phyloP scores from a whole-genome alignment of 2,797 vertebrate species.

The Labroides dimidiatus region DNA sequence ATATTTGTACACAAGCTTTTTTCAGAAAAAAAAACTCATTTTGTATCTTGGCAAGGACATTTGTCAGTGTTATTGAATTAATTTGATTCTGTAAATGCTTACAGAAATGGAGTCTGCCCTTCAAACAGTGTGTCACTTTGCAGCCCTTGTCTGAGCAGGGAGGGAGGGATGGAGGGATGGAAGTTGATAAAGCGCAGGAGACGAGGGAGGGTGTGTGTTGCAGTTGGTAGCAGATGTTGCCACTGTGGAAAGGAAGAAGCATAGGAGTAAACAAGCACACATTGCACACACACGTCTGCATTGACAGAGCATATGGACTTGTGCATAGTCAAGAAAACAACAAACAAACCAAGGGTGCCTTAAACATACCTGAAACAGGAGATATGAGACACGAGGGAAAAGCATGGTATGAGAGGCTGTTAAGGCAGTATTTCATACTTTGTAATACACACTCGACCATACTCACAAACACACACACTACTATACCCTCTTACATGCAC shows the following conservation, averaged over 20 bases:
- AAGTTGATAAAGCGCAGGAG: neutral
- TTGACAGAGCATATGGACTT: conserved; percentile 45
- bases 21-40: conserved; percentile 54
- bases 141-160: conserved; percentile 61
- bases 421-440: too few species aligned
- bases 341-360: conserved; percentile 1
- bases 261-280: conserved; percentile 47
- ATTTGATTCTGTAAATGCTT: conserved; percentile 61
- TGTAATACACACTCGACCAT: too few species aligned
- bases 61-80: conserved; percentile 70
- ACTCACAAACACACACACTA: too few species aligned
- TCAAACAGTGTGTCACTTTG: conserved; percentile 63
- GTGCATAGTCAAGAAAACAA: conserved; percentile 10
- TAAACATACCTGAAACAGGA: neutral
- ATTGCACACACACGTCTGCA: conserved; percentile 26
- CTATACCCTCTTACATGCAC: too few species aligned
- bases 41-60: conserved; percentile 66
- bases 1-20: neutral
- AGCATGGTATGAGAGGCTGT: too few species aligned
- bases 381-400: neutral
- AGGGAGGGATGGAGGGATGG: neutral
- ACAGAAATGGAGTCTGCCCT: conserved; percentile 69
- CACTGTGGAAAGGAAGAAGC: conserved; percentile 45
- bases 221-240: conserved; percentile 66
- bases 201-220: conserved; percentile 28